A percentile compares a stretch with the other conserved stretches of the same genome.
phyloP scores from a whole-genome alignment of 2,113 vertebrate species.

The Phocoena phocoena region DNA sequence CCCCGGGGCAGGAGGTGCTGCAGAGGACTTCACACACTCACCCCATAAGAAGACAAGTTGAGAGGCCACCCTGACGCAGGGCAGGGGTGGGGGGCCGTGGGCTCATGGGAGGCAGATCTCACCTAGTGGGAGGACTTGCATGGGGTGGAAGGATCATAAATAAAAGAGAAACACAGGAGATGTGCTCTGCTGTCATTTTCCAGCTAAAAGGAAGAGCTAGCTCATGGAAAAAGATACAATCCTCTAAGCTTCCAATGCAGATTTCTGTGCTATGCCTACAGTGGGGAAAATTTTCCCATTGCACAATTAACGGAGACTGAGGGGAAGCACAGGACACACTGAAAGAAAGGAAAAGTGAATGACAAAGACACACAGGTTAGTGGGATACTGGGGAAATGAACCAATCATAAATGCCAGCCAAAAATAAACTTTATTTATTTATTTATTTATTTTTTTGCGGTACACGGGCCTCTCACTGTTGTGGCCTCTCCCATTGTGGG shows the following conservation, averaged over 20 bases:
- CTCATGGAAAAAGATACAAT: neutral
- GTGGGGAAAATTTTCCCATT: neutral
- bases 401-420: neutral
- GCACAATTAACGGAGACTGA: neutral
- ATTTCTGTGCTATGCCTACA: neutral
- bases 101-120: neutral
- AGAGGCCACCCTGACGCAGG: neutral
- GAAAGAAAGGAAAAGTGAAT: neutral
- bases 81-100: neutral
- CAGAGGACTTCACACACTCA: neutral
- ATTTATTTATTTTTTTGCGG: too few species aligned
- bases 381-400: neutral
- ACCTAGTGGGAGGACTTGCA: neutral
- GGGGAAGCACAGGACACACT: neutral
- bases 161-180: neutral
- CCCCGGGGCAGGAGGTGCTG: neutral
- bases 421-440: neutral
- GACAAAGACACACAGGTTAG: neutral
- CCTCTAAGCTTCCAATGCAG: neutral
- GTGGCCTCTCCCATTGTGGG: too few species aligned
- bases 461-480: too few species aligned
- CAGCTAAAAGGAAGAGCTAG: neutral
- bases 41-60: neutral
- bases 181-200: neutral
- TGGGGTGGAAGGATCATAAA: too few species aligned